phyloP scores from a whole-genome alignment of 2,888 invertebrate species.

The Andrena chrysosceles region DNA sequence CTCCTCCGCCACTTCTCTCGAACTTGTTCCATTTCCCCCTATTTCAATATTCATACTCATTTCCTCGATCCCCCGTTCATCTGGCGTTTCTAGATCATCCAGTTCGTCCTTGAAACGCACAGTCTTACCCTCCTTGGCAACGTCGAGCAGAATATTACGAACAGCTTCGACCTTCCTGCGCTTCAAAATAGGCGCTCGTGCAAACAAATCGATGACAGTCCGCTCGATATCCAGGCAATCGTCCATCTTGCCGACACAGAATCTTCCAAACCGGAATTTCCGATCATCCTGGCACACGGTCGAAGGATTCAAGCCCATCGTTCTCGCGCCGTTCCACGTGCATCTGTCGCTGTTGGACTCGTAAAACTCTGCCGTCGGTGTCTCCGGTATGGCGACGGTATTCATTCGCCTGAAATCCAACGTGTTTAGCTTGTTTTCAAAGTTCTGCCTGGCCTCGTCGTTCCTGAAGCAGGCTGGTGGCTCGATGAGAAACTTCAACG shows the following conservation, averaged over 20 bases:
- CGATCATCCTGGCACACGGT: neutral
- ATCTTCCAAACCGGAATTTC: constrained; percentile 1
- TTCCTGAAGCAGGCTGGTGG: constrained; percentile 77
- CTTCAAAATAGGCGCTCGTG: constrained; percentile 72
- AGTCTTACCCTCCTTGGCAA: constrained; percentile 72
- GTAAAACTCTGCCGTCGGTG: neutral
- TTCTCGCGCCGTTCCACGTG: neutral
- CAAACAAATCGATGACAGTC: constrained; percentile 75
- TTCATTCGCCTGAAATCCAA: constrained; percentile 81
- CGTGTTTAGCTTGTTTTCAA: constrained; percentile 77
- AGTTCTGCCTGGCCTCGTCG: constrained; percentile 70
- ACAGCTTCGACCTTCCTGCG: constrained; percentile 57
- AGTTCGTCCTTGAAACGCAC: constrained; percentile 78
- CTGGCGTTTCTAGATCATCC: neutral
- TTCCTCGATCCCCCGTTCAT: neutral
- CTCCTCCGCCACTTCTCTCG: neutral
- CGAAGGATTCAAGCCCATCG: neutral
- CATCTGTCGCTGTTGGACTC: neutral
- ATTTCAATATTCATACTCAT: neutral
- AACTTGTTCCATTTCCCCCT: neutral
- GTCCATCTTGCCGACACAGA: constrained; percentile 39
- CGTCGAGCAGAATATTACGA: neutral
- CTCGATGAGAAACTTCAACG: constrained; percentile 78
- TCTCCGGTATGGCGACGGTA: constrained; percentile 77
- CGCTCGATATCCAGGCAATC: constrained; percentile 72